These are phyloP conservation scores for Oxycera nigricornis DNA, from an alignment of 2,888 invertebrate genomes.

Conservation along the genomic window DNA sequence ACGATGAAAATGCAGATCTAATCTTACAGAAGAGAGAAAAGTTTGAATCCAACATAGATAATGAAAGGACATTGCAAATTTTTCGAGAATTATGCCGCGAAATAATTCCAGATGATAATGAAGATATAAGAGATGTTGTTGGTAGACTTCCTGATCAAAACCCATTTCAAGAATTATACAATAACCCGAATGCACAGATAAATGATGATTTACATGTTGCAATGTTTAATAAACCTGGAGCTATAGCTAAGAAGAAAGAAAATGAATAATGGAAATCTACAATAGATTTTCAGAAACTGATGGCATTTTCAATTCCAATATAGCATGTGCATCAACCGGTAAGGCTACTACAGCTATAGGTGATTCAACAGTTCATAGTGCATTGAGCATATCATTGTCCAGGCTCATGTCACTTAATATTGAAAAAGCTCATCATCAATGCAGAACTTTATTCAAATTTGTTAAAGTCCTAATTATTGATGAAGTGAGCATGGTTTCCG, in stretches of 20 bases:
- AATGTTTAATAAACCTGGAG: background rate
- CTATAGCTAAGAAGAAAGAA: slow-evolving; percentile 31
- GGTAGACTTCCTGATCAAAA: slow-evolving; percentile 9
- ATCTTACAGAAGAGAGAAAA: slow-evolving; percentile 41
- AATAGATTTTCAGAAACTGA: background rate
- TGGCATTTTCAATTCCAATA: background rate
- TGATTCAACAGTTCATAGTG: background rate
- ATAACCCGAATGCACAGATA: slow-evolving; percentile 20
- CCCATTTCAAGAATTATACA: slow-evolving; percentile 23
- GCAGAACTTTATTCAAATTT: background rate
- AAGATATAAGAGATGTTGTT: slow-evolving; percentile 8
- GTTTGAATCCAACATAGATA: slow-evolving; percentile 55
- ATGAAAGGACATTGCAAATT: slow-evolving; percentile 51
- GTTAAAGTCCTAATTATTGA: background rate
- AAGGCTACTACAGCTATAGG: background rate
- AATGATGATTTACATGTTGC: slow-evolving; percentile 9
- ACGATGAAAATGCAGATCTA: background rate
- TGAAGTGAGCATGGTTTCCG: too few relatives aligned
- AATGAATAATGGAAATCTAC: background rate
- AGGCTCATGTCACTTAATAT: background rate
- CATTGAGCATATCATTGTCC: background rate
- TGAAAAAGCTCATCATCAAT: background rate
- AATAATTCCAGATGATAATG: slow-evolving; percentile 29
- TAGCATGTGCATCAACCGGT: background rate
- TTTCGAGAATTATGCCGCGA: slow-evolving; percentile 47